phyloP scores from a whole-genome alignment of 1,140 invertebrate genomes.

The Contarinia nasturtii region DNA sequence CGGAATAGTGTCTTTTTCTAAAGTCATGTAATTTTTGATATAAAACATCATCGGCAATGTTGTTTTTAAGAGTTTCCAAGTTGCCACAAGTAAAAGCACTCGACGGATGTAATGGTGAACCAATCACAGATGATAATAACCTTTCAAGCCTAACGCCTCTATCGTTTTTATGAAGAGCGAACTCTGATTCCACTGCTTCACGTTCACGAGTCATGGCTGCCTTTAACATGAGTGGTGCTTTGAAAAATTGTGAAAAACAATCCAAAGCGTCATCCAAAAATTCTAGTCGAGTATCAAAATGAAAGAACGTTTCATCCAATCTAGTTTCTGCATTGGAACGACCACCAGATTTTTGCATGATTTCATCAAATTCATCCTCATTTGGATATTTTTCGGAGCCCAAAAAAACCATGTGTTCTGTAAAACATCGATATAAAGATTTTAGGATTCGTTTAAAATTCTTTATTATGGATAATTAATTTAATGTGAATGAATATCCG shows the following conservation, averaged over 20 bases:
- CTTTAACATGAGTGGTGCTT: constrained; percentile 65
- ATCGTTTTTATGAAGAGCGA: constrained; percentile 17
- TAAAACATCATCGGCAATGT: constrained; percentile 40
- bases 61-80: constrained; percentile 47
- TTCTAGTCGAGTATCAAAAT: constrained; percentile 71
- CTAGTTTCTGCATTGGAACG: constrained; percentile 68
- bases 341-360: constrained; percentile 61
- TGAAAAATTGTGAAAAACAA: constrained; percentile 81
- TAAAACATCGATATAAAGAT: too few relatives aligned
- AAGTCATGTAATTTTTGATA: constrained; percentile 56
- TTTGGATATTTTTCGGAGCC: constrained; percentile 70
- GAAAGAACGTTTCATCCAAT: constrained; percentile 66
- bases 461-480: too few relatives aligned
- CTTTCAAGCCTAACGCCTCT: constrained; percentile 21
- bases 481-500: too few relatives aligned
- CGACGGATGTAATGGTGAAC: constrained; percentile 48
- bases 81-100: constrained; percentile 76
- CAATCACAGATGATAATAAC: constrained; percentile 53
- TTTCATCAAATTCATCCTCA: constrained; percentile 73
- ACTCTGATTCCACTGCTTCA: constrained; percentile 75
- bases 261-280: constrained; percentile 54
- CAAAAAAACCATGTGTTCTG: constrained; percentile 93
- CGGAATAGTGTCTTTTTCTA: constrained; percentile 63
- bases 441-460: too few relatives aligned
- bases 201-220: constrained; percentile 75